Percentiles rank a stretch among this genome's conserved stretches.
These are phyloP conservation scores for Solea senegalensis DNA, from an alignment of 2,113 vertebrate species.

Conservation along the genomic window DNA sequence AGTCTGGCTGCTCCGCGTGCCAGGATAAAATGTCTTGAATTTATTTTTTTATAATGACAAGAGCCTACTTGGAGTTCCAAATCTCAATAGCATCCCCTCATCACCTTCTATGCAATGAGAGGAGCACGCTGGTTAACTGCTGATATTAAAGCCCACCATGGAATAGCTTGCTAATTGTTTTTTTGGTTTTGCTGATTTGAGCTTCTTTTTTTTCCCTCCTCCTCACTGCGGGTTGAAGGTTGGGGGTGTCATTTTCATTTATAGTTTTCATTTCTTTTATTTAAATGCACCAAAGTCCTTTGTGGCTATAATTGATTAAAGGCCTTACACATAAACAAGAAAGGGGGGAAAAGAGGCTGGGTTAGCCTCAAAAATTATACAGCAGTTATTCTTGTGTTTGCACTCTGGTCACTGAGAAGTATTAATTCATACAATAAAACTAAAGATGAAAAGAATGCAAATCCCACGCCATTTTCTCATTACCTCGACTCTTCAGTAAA, in stretches of 20 bases:
- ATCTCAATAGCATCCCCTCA: slow-evolving; percentile 49
- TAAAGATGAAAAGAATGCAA: slow-evolving; percentile 13
- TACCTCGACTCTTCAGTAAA: not conserved
- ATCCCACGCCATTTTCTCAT: not conserved
- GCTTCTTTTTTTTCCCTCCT: slow-evolving; percentile 18
- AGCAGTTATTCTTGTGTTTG: slow-evolving; percentile 14
- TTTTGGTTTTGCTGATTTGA: slow-evolving; percentile 46
- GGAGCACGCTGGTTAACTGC: slow-evolving; percentile 48
- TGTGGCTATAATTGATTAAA: slow-evolving; percentile 34
- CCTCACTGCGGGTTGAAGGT: slow-evolving; percentile 19
- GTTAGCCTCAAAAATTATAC: slow-evolving; percentile 2
- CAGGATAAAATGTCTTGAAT: slow-evolving; percentile 50
- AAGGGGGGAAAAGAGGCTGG: not conserved
- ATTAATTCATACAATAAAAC: not conserved
- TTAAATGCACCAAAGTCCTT: not conserved
- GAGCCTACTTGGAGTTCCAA: slow-evolving; percentile 28
- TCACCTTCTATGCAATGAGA: slow-evolving; percentile 35
- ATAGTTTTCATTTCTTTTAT: slow-evolving; percentile 10
- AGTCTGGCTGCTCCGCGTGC: slow-evolving; percentile 21
- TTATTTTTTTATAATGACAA: slow-evolving; percentile 45
- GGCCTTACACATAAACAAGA: slow-evolving; percentile 24
- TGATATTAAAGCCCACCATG: slow-evolving; percentile 37
- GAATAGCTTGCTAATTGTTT: slow-evolving; percentile 51
- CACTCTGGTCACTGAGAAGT: slow-evolving; percentile 12
- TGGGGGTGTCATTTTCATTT: slow-evolving; percentile 30